These are phyloP conservation scores for Hypotaenidia okinawae DNA, from an alignment of 2,797 vertebrate species.

Conservation along the genomic window DNA sequence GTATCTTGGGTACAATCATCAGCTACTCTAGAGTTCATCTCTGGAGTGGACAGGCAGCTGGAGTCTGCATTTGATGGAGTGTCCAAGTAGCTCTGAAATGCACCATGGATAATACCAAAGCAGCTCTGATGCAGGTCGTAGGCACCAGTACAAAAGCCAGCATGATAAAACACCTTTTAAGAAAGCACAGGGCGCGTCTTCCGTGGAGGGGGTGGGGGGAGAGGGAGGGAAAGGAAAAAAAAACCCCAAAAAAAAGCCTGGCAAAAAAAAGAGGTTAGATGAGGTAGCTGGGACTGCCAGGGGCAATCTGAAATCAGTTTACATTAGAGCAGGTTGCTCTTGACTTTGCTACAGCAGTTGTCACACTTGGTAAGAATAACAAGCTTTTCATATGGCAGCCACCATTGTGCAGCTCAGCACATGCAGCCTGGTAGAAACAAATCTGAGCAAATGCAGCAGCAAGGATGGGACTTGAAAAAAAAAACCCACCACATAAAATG, in stretches of 20 bases:
- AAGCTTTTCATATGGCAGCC: background rate
- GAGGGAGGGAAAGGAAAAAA: background rate
- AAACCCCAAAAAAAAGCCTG: background rate
- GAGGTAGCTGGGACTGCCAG: conserved; percentile 39
- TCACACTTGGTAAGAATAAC: conserved; percentile 52
- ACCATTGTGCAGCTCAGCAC: background rate
- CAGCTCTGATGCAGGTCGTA: background rate
- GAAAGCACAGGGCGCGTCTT: background rate
- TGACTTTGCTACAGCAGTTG: conserved; percentile 43
- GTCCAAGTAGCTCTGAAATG: background rate
- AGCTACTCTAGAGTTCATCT: background rate
- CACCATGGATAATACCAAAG: background rate
- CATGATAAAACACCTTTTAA: background rate
- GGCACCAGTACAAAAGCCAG: background rate
- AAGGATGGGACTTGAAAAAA: background rate
- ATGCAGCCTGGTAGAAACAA: background rate
- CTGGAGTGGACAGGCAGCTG: background rate
- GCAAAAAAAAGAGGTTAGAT: conserved; percentile 8
- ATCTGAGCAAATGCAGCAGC: background rate
- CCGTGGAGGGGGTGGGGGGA: no score
- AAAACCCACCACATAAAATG: background rate
- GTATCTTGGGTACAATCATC: background rate
- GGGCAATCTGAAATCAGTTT: conserved; percentile 62
- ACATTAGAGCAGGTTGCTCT: conserved; percentile 70
- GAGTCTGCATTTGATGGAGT: background rate